Conservation (phyloP, 2,888 invertebrate genomes). For the Allacma fusca region DNA sequence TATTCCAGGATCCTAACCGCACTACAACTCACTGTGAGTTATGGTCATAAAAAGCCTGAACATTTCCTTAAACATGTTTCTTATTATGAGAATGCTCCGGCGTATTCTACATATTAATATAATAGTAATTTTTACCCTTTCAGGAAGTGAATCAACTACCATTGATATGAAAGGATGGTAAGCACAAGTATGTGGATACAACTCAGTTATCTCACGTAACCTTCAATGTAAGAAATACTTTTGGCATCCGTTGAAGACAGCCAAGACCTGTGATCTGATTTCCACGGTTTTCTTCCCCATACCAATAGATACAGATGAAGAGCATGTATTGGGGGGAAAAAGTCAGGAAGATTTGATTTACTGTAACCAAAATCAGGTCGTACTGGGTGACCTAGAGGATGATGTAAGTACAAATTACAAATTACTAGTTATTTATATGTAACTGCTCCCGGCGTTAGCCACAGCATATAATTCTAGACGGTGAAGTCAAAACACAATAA, state of each 20-base stretch:
- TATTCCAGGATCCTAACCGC: neutral
- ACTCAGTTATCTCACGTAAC: no score
- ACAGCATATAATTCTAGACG: neutral
- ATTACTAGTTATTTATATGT: conserved; percentile 41
- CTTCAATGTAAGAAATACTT: conserved; percentile 10
- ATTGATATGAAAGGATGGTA: neutral
- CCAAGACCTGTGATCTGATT: conserved; percentile 21
- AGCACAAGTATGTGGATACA: no score
- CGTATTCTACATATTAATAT: no score
- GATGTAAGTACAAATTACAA: conserved; percentile 39
- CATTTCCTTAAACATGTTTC: no score
- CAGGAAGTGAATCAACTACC: neutral
- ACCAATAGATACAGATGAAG: neutral
- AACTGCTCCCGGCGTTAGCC: conserved; percentile 42
- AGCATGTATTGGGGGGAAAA: neutral
- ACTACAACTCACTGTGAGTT: conserved; percentile 7
- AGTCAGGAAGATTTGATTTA: conserved; percentile 20
- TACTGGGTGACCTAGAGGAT: conserved; percentile 37
- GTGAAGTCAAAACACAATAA: conserved; percentile 1
- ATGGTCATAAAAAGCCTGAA: neutral
- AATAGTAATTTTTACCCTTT: neutral
- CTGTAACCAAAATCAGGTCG: conserved; percentile 31
- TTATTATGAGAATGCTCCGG: no score
- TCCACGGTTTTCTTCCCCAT: neutral
- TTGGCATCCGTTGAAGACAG: neutral